phyloP scores from a whole-genome alignment of 2,797 vertebrate genomes.

The Pipistrellus pygmaeus region DNA sequence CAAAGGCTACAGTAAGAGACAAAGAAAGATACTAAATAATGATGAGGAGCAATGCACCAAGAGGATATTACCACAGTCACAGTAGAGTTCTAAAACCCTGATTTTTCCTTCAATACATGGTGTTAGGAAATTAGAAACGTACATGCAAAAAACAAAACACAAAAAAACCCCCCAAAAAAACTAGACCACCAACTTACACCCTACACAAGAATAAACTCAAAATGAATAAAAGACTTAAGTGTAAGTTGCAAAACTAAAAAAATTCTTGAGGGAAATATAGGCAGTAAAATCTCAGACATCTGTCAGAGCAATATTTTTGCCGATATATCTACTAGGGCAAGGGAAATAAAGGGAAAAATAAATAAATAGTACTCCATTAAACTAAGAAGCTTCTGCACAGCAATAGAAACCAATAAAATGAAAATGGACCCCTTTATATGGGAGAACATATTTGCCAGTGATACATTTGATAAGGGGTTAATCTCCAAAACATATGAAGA shows the following conservation, averaged over 20 bases:
- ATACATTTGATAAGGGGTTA: no score
- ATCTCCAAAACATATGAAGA: background rate
- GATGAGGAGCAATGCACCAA: background rate
- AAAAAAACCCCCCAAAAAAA: background rate
- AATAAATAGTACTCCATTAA: background rate
- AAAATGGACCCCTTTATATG: background rate
- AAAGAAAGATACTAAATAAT: background rate
- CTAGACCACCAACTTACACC: background rate
- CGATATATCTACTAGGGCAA: background rate
- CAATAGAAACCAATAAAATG: background rate
- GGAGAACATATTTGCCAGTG: no score
- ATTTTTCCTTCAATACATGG: background rate
- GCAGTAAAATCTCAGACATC: background rate
- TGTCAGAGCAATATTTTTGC: background rate
- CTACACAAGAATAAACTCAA: background rate
- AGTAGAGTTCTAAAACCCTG: background rate
- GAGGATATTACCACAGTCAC: background rate
- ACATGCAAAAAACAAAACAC: background rate
- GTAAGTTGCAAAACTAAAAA: background rate
- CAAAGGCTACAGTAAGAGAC: background rate
- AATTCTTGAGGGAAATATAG: background rate
- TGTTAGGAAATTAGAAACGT: background rate
- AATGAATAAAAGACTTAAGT: background rate
- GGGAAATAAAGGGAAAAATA: background rate
- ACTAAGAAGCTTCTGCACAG: background rate